Percentiles rank a stretch among this genome's conserved stretches.
phyloP scores from a whole-genome alignment of 2,797 vertebrate genomes.

The Nasua narica region DNA sequence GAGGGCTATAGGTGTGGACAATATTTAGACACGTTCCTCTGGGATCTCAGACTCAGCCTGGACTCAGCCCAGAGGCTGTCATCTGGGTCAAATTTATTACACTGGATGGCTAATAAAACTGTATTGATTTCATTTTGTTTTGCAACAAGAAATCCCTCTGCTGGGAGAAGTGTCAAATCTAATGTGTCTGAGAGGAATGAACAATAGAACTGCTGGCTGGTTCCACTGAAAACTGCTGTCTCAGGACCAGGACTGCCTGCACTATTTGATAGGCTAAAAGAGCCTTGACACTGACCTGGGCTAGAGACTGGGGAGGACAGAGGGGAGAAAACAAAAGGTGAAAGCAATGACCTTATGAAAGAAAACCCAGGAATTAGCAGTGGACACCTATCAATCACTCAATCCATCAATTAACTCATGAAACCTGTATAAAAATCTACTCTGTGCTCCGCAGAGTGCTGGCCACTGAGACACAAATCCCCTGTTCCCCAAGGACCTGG shows the following conservation, averaged over 20 bases:
- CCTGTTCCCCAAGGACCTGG: background rate
- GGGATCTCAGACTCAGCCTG: background rate
- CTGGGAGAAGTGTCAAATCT: slow-evolving; percentile 21
- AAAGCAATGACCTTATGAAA: background rate
- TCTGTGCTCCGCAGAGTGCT: background rate
- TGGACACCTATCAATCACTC: background rate
- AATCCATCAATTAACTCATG: background rate
- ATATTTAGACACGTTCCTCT: background rate
- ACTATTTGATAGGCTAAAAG: background rate
- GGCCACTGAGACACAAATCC: background rate
- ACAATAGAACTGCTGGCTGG: background rate
- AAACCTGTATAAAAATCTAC: background rate
- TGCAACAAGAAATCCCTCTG: slow-evolving; percentile 38
- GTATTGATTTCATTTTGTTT: slow-evolving; percentile 56
- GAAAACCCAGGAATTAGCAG: background rate
- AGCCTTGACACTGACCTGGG: background rate
- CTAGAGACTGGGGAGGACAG: background rate
- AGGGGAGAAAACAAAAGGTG: background rate
- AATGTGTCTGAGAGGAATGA: background rate
- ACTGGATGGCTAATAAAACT: slow-evolving; percentile 19
- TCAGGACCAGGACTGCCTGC: background rate
- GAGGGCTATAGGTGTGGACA: background rate
- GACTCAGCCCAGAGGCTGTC: background rate
- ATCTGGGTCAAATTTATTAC: slow-evolving; percentile 29
- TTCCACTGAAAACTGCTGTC: background rate